Conservation (phyloP, 2,113 vertebrate genomes). For the Ictalurus punctatus region DNA sequence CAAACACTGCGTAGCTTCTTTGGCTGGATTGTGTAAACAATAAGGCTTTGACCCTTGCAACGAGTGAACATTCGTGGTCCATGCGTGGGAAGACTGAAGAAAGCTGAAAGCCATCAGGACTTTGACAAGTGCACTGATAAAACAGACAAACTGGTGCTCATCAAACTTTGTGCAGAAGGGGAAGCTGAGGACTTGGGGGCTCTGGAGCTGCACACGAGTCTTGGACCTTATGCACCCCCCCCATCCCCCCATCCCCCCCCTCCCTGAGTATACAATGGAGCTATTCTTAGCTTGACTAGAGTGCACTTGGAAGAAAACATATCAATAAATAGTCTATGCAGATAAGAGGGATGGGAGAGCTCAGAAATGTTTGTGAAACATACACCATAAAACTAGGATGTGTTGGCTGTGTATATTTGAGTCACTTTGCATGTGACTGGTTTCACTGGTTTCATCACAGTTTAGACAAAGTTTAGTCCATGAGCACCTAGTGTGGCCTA, state of each 20-base stretch:
- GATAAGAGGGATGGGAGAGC: not conserved
- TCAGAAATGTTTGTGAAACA: constrained; percentile 8
- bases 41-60: constrained; percentile 67
- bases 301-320: constrained; percentile 1
- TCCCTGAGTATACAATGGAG: constrained; percentile 34
- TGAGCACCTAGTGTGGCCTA: not conserved
- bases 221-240: not conserved
- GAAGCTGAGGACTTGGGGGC: constrained; percentile 33
- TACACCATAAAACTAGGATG: not conserved
- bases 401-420: not conserved
- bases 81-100: constrained; percentile 47
- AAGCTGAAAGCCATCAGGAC: constrained; percentile 48
- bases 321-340: constrained; percentile 38
- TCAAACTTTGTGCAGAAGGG: constrained; percentile 46
- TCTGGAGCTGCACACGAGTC: constrained; percentile 4
- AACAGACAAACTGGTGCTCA: constrained; percentile 40
- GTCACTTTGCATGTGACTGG: not conserved
- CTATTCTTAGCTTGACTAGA: constrained; percentile 48
- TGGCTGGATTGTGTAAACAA: constrained; percentile 76
- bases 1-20: constrained; percentile 73
- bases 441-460: not conserved
- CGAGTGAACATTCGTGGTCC: constrained; percentile 66
- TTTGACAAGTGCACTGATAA: constrained; percentile 39
- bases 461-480: not conserved
- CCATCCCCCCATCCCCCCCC: too few relatives aligned